A percentile compares a stretch with the other conserved stretches of the same genome.
phyloP scores from a whole-genome alignment of 2,113 vertebrate genomes.

The Ciconia boyciana region DNA sequence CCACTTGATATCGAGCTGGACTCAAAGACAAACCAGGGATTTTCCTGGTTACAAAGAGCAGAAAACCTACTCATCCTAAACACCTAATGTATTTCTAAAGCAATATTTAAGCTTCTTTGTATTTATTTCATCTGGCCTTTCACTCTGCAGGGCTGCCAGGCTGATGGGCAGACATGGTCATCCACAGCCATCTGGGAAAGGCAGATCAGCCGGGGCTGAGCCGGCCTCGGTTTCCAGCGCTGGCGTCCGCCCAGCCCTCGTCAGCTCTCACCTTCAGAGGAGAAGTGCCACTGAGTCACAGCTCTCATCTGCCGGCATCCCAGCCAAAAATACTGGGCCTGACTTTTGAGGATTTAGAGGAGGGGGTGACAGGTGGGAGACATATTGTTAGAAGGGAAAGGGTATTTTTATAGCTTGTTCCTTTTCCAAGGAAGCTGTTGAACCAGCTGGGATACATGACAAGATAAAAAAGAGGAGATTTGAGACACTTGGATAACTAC shows the following conservation, averaged over 20 bases:
- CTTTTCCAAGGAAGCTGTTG: neutral
- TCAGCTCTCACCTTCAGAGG: conserved; percentile 37
- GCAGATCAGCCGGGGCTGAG: neutral
- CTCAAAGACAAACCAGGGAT: neutral
- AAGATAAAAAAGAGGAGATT: neutral
- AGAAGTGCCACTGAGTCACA: neutral
- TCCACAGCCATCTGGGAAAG: neutral
- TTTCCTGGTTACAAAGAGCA: neutral
- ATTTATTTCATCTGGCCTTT: neutral
- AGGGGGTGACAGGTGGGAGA: neutral
- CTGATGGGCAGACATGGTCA: neutral
- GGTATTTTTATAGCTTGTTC: neutral
- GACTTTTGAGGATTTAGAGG: conserved; percentile 7
- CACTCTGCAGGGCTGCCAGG: neutral
- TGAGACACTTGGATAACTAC: neutral
- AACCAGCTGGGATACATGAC: neutral
- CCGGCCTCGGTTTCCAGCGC: neutral
- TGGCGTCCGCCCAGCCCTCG: neutral
- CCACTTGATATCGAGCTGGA: neutral
- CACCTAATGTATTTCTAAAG: neutral
- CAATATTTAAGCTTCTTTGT: neutral
- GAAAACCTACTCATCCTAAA: neutral
- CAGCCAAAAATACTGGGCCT: neutral
- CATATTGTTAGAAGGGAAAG: neutral
- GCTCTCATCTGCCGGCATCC: neutral